Percentiles rank a stretch among this genome's conserved stretches.
These are phyloP conservation scores for Pangasius sanitwongsei DNA, from an alignment of 2,797 vertebrate species.

Conservation along the genomic window DNA sequence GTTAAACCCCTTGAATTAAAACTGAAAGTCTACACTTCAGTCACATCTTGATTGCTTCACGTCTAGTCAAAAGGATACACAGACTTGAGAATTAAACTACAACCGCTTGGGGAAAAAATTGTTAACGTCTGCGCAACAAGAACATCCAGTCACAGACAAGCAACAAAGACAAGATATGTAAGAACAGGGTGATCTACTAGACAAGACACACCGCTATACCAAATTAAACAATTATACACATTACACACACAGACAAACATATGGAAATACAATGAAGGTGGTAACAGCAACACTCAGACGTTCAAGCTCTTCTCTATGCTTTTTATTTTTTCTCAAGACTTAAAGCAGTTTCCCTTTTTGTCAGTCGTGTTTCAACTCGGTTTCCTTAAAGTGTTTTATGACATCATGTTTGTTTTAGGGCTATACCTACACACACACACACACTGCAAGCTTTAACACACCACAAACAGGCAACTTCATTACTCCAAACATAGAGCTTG, in stretches of 20 bases:
- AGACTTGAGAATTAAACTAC: background rate
- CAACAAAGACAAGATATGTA: background rate
- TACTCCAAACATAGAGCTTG: slow-evolving; percentile 26
- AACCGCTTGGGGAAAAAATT: background rate
- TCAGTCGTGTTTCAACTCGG: background rate
- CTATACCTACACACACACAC: background rate
- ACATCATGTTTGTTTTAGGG: slow-evolving; percentile 16
- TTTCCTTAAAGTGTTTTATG: background rate
- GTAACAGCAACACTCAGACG: background rate
- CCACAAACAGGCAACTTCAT: slow-evolving; percentile 30
- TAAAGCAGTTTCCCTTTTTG: background rate
- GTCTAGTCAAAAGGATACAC: background rate
- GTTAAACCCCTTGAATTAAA: too few species aligned
- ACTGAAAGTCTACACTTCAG: too few species aligned
- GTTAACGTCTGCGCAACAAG: background rate
- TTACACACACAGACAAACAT: background rate
- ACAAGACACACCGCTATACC: background rate
- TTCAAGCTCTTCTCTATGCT: background rate
- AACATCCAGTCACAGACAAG: background rate
- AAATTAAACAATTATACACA: background rate
- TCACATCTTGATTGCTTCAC: too few species aligned
- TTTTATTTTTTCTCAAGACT: background rate
- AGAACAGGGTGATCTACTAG: background rate
- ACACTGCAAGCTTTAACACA: slow-evolving; percentile 15
- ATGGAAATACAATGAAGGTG: background rate